These are phyloP conservation scores for Heliocidaris tuberculata DNA, from an alignment of 35 echinoderm and acorn worm species.

Conservation along the genomic window DNA sequence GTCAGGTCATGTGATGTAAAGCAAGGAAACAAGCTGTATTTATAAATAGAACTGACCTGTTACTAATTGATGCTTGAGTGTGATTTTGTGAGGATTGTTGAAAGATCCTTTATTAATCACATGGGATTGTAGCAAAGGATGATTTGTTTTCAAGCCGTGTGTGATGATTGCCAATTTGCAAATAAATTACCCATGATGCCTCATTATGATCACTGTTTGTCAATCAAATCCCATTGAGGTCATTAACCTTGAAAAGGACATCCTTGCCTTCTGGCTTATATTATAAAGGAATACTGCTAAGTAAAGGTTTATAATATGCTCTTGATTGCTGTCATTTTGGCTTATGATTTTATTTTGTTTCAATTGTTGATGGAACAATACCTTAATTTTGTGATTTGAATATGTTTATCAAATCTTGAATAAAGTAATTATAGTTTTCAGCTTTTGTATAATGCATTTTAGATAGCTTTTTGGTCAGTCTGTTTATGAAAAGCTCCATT, in stretches of 20 bases:
- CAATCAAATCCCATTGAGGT: not conserved
- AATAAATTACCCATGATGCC: not conserved
- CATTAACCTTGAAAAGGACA: not conserved
- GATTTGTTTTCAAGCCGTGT: not conserved
- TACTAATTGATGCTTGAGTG: not conserved
- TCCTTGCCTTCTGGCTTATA: not conserved
- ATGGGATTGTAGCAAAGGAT: not conserved
- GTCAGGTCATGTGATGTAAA: not conserved
- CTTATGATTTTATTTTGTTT: not conserved
- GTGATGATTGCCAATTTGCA: slow-evolving; percentile 2
- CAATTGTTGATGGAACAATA: not conserved
- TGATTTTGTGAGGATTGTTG: not conserved
- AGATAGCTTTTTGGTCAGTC: no score
- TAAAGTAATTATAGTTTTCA: no score
- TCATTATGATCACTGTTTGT: not conserved
- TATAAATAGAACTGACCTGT: not conserved
- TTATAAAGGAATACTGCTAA: not conserved
- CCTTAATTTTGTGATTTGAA: not conserved
- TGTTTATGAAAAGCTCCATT: no score
- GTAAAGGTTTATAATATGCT: not conserved
- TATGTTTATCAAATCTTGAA: no score
- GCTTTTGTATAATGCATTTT: no score
- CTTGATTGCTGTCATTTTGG: not conserved
- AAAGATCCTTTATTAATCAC: slow-evolving; percentile 3
- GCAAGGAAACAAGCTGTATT: no score